Conservation (phyloP, 1,140 invertebrate species). For the Coenobita brevimanus region DNA sequence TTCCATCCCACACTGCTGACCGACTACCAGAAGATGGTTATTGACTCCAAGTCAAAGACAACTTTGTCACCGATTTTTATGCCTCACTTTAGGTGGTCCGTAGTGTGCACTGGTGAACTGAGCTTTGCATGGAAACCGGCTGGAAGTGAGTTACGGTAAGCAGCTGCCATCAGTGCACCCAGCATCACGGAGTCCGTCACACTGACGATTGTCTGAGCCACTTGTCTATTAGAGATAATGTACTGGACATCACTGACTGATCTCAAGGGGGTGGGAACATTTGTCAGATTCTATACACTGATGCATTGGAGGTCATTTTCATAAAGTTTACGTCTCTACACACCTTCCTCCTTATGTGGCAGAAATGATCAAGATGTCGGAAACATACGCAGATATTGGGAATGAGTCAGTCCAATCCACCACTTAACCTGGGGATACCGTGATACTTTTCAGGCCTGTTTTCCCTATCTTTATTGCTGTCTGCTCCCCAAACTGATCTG, state of each 20-base stretch:
- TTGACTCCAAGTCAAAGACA: too few relatives aligned
- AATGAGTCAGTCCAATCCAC: constrained; percentile 9
- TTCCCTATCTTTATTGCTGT: not conserved
- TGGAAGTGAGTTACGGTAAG: constrained; percentile 12
- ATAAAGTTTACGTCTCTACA: not conserved
- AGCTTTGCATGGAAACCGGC: not conserved
- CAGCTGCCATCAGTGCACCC: not conserved
- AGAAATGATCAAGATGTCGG: not conserved
- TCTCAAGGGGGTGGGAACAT: not conserved
- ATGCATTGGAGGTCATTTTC: constrained; percentile 6
- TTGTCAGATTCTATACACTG: not conserved
- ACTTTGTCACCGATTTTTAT: too few relatives aligned
- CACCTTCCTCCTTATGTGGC: constrained; percentile 1
- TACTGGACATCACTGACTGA: not conserved
- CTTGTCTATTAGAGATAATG: constrained; percentile 2
- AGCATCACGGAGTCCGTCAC: not conserved
- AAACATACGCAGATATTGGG: constrained; percentile 16
- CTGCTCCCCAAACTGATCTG: constrained; percentile 7
- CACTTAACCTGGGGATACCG: not conserved
- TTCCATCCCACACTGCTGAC: too few relatives aligned
- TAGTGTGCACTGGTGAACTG: too few relatives aligned
- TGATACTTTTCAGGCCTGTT: not conserved
- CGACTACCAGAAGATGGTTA: too few relatives aligned
- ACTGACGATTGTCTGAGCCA: not conserved
- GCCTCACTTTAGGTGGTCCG: too few relatives aligned